phyloP scores from a whole-genome alignment of 2,797 vertebrate genomes.

The Danio aesculapii region DNA sequence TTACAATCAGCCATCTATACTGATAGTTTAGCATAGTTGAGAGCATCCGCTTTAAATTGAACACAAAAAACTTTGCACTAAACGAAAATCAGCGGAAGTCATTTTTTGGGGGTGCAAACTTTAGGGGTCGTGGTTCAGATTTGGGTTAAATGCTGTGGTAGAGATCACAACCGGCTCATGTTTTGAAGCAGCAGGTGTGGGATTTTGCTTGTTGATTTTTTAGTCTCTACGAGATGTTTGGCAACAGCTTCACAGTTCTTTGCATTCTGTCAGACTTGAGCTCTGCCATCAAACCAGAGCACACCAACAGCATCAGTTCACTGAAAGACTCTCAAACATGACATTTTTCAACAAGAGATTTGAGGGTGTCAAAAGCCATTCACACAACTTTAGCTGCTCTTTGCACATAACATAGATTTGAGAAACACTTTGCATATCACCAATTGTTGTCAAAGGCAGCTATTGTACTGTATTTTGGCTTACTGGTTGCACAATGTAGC shows the following conservation, averaged over 20 bases:
- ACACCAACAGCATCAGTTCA: background rate
- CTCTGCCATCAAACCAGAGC: constrained; percentile 19
- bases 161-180: background rate
- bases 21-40: constrained; percentile 18
- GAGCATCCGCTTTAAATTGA: constrained; percentile 8
- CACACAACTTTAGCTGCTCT: background rate
- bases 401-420: background rate
- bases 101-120: background rate
- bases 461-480: no score
- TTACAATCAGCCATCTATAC: constrained; percentile 39
- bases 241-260: constrained; percentile 15
- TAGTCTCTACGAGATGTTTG: background rate
- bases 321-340: constrained; percentile 2
- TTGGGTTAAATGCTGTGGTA: background rate
- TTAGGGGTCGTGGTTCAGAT: background rate
- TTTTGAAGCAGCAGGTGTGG: background rate
- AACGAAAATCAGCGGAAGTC: background rate
- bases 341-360: background rate
- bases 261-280: constrained; percentile 14
- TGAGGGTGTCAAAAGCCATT: background rate
- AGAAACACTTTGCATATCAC: background rate
- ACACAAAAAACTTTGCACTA: constrained; percentile 6
- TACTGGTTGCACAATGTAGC: no score
- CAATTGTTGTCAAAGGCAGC: background rate
- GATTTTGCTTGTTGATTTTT: background rate